Conservation (phyloP, 2,888 invertebrate species). For the Stictocephala bisonia region DNA sequence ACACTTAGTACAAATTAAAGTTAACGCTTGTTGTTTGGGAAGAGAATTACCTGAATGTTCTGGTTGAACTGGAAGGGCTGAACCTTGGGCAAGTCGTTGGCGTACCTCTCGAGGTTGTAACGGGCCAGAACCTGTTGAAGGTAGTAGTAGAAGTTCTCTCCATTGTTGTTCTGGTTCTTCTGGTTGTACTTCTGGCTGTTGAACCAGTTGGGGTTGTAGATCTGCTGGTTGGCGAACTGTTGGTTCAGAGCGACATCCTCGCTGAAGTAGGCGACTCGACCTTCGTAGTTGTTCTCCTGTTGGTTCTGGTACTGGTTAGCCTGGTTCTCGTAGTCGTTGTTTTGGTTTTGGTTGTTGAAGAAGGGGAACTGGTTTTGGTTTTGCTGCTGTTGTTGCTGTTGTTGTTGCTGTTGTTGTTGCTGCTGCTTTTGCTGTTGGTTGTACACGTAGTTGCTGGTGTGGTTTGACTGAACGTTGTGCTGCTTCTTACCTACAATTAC, state of each 20-base stretch:
- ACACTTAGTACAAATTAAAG: no score
- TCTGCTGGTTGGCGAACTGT: slow-evolving; percentile 72
- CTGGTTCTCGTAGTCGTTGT: no score
- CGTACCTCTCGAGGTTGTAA: slow-evolving; percentile 67
- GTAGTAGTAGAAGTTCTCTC: slow-evolving; percentile 66
- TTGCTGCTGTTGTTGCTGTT: no score
- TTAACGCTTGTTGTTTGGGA: no score
- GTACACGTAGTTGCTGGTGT: no score
- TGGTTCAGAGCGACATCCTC: slow-evolving; percentile 75
- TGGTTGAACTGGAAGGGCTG: slow-evolving; percentile 66
- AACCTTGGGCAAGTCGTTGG: slow-evolving; percentile 67
- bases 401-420: no score
- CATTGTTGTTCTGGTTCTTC: slow-evolving; percentile 47
- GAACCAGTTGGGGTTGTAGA: slow-evolving; percentile 68
- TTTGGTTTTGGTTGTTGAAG: no score
- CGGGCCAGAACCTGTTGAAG: slow-evolving; percentile 78
- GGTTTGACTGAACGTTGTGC: no score
- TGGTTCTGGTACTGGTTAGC: slow-evolving; percentile 26
- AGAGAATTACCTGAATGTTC: slow-evolving; percentile 30
- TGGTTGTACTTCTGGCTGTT: slow-evolving; percentile 48
- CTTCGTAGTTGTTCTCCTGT: slow-evolving; percentile 68
- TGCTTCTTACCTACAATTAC: no score
- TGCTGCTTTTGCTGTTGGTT: no score
- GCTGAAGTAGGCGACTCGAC: slow-evolving; percentile 75
- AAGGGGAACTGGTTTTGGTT: no score